Percentiles rank a stretch among this genome's conserved stretches.
Conservation (phyloP, 2,113 vertebrate genomes). For the Mola mola region DNA sequence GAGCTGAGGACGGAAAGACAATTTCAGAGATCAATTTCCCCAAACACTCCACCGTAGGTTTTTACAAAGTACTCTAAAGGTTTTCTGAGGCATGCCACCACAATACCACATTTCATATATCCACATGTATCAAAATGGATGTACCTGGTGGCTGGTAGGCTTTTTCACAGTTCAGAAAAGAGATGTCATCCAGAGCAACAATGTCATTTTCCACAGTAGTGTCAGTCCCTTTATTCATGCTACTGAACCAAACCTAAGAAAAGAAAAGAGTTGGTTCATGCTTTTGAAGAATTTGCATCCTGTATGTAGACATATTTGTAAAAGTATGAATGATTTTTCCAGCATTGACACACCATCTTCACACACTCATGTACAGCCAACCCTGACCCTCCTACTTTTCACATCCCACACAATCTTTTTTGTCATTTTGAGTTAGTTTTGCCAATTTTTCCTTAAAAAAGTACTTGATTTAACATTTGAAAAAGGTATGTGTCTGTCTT, state of each 20-base stretch:
- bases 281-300: not conserved
- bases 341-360: not conserved
- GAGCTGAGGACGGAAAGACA: constrained; percentile 47
- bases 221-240: constrained; percentile 2
- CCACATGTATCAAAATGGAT: not conserved
- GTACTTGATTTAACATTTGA: too few species aligned
- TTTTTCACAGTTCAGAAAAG: constrained; percentile 77
- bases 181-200: constrained; percentile 78
- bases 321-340: not conserved
- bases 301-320: not conserved
- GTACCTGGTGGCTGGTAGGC: constrained; percentile 77
- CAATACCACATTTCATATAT: too few species aligned
- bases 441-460: too few species aligned
- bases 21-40: not conserved
- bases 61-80: not conserved
- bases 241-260: constrained; percentile 73
- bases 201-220: not conserved
- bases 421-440: too few species aligned
- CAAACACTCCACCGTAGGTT: not conserved
- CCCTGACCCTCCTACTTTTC: not conserved
- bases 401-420: too few species aligned
- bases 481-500: too few species aligned
- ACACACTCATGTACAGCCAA: not conserved
- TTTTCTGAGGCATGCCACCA: not conserved
- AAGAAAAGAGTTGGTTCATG: constrained; percentile 1